Evolutionary conservation across 2,888 invertebrate species (phyloP).

Genomic region (Melinopterus prodromus): DNA sequence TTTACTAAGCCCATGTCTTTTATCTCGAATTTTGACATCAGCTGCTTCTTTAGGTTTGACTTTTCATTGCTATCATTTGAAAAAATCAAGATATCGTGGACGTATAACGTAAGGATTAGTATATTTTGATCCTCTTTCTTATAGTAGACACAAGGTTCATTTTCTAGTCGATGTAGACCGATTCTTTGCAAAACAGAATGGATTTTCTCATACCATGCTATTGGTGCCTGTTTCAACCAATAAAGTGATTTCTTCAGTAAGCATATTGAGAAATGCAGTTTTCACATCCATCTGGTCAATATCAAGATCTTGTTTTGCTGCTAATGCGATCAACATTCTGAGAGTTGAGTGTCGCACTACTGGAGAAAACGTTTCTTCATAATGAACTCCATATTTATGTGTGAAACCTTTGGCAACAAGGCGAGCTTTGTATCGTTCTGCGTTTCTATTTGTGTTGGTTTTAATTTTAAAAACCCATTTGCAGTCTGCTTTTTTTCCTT

Average conservation of each 20-base stretch:
- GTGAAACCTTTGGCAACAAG: constrained; percentile 37
- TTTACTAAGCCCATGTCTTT: no score
- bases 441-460: no score
- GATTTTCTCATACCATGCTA: constrained; percentile 37
- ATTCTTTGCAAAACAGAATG: constrained; percentile 31
- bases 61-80: no score
- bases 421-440: neutral
- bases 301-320: constrained; percentile 31
- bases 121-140: constrained; percentile 29
- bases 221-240: constrained; percentile 35
- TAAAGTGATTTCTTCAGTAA: constrained; percentile 34
- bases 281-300: constrained; percentile 41
- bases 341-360: no score
- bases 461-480: no score
- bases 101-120: no score
- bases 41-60: no score
- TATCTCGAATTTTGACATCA: no score
- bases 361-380: no score
- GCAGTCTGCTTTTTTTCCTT: neutral
- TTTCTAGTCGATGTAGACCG: constrained; percentile 37
- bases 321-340: no score
- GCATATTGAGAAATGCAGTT: constrained; percentile 39
- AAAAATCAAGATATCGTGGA: no score
- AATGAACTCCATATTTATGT: constrained; percentile 37
- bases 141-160: constrained; percentile 37